Conservation (phyloP, 2,113 vertebrate species). For the Cyanistes caeruleus region DNA sequence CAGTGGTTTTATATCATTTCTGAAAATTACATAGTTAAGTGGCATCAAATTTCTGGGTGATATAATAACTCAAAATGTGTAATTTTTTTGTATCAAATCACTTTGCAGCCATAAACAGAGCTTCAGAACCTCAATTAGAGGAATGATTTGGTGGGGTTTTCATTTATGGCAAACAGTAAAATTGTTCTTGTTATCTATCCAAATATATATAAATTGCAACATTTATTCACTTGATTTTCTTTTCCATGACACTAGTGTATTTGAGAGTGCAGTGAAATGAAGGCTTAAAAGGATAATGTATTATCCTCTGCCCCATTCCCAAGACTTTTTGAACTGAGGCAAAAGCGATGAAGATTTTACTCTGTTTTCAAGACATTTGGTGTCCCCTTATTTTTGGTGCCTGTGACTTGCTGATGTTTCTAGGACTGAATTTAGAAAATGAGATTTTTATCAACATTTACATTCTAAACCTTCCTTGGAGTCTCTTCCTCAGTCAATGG, state of each 20-base stretch:
- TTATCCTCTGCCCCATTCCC: neutral
- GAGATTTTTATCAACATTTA: neutral
- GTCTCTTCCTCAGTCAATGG: neutral
- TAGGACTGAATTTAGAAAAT: neutral
- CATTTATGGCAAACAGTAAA: slow-evolving; percentile 46
- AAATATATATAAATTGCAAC: slow-evolving; percentile 42
- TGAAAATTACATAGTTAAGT: slow-evolving; percentile 71
- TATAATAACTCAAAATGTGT: slow-evolving; percentile 41
- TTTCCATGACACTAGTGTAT: neutral
- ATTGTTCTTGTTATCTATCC: slow-evolving; percentile 61
- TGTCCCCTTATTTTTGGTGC: neutral
- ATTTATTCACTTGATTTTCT: slow-evolving; percentile 39
- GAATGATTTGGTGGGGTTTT: slow-evolving; percentile 17
- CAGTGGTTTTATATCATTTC: slow-evolving; percentile 54
- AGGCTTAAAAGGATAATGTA: neutral
- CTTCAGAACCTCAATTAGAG: slow-evolving; percentile 49
- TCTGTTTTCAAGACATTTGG: neutral
- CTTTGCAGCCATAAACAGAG: slow-evolving; percentile 50
- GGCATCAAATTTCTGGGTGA: slow-evolving; percentile 63
- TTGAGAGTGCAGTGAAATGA: neutral
- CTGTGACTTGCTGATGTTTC: neutral
- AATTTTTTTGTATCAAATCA: slow-evolving; percentile 42
- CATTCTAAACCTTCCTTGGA: neutral
- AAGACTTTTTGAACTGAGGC: neutral
- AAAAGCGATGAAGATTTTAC: neutral